These are phyloP conservation scores for Epinephelus malabaricus DNA, from an alignment of 2,797 vertebrate species.

Conservation along the genomic window DNA sequence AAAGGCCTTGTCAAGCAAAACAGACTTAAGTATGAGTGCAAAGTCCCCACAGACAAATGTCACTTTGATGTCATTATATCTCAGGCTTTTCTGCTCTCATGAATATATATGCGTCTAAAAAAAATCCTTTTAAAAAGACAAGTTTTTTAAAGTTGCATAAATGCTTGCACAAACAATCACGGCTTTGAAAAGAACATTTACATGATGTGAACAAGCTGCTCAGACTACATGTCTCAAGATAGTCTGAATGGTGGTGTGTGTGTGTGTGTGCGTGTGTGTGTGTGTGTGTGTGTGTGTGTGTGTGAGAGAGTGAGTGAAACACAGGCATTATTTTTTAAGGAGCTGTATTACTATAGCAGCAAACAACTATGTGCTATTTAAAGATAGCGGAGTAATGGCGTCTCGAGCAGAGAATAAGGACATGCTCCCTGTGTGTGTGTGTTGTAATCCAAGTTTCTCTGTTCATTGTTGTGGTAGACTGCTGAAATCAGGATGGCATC, in stretches of 20 bases:
- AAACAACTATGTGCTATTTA: too few relatives aligned
- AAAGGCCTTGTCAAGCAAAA: slow-evolving; percentile 22
- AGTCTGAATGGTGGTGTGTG: not conserved
- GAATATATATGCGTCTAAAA: slow-evolving; percentile 16
- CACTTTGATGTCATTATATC: slow-evolving; percentile 57
- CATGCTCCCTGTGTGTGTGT: too few relatives aligned
- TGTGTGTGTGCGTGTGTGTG: not conserved
- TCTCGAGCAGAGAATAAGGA: too few relatives aligned
- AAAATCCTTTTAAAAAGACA: not conserved
- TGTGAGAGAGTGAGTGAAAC: not conserved
- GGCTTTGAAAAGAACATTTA: not conserved
- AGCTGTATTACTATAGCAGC: too few relatives aligned
- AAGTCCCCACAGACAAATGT: slow-evolving; percentile 20
- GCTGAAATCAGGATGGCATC: too few relatives aligned
- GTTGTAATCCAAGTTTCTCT: too few relatives aligned
- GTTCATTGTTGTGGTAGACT: too few relatives aligned
- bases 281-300: too few relatives aligned
- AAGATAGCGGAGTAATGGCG: too few relatives aligned
- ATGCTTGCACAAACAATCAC: slow-evolving; percentile 6
- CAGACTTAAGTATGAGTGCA: not conserved
- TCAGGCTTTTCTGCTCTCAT: slow-evolving; percentile 40
- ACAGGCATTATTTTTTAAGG: not conserved
- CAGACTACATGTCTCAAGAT: not conserved
- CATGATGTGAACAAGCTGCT: slow-evolving; percentile 13
- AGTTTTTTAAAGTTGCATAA: slow-evolving; percentile 8